These are phyloP conservation scores for Strongylocentrotus purpuratus DNA, from an alignment of 35 echinoderm and acorn worm genomes.

Conservation along the genomic window DNA sequence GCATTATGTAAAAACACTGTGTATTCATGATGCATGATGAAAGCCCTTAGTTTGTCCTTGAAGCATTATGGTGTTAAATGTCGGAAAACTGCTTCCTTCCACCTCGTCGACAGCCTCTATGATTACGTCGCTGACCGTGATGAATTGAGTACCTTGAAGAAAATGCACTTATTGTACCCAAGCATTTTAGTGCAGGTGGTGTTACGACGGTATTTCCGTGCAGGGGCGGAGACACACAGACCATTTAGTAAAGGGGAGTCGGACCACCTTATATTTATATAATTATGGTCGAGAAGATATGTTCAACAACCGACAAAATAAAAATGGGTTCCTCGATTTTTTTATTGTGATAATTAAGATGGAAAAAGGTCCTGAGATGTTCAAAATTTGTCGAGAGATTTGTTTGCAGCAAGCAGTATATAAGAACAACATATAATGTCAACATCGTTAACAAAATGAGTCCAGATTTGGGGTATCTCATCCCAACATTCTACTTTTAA, in stretches of 20 bases:
- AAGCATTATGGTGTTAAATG: not conserved
- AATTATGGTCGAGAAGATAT: too few relatives aligned
- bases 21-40: not conserved
- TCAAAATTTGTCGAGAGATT: too few relatives aligned
- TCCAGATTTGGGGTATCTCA: too few relatives aligned
- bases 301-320: too few relatives aligned
- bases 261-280: too few relatives aligned
- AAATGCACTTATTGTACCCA: not conserved
- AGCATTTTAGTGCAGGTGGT: not conserved
- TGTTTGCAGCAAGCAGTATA: too few relatives aligned
- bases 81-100: not conserved
- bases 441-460: too few relatives aligned
- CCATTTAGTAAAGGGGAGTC: not conserved
- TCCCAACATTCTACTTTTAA: too few relatives aligned
- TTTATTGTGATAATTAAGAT: too few relatives aligned
- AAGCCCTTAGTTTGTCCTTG: not conserved
- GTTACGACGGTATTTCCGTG: not conserved
- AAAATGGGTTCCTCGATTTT: too few relatives aligned
- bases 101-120: not conserved
- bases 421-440: too few relatives aligned
- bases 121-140: not conserved
- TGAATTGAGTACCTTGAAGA: not conserved
- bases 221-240: not conserved
- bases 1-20: not conserved
- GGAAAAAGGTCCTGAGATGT: too few relatives aligned